These are phyloP conservation scores for Scylla paramamosain DNA, from an alignment of 1,140 invertebrate species.

Conservation along the genomic window DNA sequence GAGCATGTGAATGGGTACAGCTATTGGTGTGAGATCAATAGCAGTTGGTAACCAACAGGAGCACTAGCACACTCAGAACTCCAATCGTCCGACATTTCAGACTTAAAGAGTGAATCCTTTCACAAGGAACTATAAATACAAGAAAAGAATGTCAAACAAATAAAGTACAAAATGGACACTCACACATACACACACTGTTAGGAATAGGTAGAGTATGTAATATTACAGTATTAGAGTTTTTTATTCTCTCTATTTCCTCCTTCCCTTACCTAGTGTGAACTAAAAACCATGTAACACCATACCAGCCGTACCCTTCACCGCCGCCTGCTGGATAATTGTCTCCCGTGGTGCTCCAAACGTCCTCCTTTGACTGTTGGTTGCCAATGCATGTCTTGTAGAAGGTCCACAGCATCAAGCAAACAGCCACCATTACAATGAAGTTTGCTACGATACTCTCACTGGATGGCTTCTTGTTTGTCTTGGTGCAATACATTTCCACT, in stretches of 20 bases:
- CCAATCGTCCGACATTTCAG: no score
- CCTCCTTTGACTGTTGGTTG: constrained; percentile 40
- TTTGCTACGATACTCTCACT: constrained; percentile 77
- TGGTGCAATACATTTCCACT: constrained; percentile 42
- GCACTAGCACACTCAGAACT: no score
- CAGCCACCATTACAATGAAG: constrained; percentile 79
- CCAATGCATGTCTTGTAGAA: constrained; percentile 81
- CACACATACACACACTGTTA: no score
- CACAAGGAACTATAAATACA: no score
- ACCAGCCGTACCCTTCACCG: constrained; percentile 74
- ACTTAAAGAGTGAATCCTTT: no score
- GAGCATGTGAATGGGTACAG: no score
- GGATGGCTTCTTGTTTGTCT: constrained; percentile 52
- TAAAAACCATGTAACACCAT: constrained; percentile 81
- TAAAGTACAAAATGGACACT: no score
- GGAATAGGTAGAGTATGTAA: background rate
- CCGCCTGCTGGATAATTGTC: constrained; percentile 73
- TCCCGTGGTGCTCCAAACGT: constrained; percentile 66
- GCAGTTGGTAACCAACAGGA: no score
- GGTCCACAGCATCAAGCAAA: constrained; percentile 80
- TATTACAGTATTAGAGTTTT: background rate
- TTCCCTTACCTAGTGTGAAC: constrained; percentile 79
- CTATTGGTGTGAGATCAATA: no score
- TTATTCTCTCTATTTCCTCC: constrained; percentile 29
- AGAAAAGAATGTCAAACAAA: no score